These are phyloP conservation scores for Campopleginae sp. DNA, from an alignment of 2,888 invertebrate species.

Conservation along the genomic window DNA sequence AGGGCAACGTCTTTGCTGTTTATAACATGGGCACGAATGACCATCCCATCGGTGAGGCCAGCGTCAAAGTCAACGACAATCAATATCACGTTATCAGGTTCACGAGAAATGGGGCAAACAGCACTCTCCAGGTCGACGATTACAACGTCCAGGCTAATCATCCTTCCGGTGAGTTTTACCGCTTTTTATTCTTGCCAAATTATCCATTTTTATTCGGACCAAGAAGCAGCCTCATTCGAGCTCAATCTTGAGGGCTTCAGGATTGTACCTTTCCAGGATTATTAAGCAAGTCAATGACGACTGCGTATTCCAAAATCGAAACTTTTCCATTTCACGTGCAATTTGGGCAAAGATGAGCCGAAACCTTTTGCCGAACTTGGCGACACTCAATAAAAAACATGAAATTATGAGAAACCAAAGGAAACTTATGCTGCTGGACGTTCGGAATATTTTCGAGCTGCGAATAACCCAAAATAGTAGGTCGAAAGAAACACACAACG, in stretches of 20 bases:
- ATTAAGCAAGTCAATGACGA: too few relatives aligned
- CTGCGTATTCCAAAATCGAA: too few relatives aligned
- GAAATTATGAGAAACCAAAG: too few relatives aligned
- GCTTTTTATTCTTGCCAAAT: neutral
- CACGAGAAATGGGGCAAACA: conserved; percentile 94
- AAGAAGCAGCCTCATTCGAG: neutral
- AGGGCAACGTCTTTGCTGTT: conserved; percentile 96
- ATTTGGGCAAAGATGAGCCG: too few relatives aligned
- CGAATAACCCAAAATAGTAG: neutral
- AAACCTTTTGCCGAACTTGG: too few relatives aligned
- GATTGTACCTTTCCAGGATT: neutral
- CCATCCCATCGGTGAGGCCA: conserved; percentile 95
- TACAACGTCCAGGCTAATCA: conserved; percentile 93
- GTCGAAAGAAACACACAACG: neutral
- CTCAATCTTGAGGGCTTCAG: neutral
- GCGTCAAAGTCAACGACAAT: conserved; percentile 96
- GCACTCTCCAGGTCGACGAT: conserved; percentile 96
- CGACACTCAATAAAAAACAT: too few relatives aligned
- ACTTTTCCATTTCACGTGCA: too few relatives aligned
- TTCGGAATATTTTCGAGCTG: too few relatives aligned
- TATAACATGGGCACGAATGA: conserved; percentile 98
- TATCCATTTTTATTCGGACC: neutral
- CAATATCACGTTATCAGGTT: conserved; percentile 97
- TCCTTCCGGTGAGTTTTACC: conserved; percentile 90
- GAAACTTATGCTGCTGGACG: too few relatives aligned